These are phyloP conservation scores for Austrofundulus limnaeus DNA, from an alignment of 2,113 vertebrate genomes.

Conservation along the genomic window DNA sequence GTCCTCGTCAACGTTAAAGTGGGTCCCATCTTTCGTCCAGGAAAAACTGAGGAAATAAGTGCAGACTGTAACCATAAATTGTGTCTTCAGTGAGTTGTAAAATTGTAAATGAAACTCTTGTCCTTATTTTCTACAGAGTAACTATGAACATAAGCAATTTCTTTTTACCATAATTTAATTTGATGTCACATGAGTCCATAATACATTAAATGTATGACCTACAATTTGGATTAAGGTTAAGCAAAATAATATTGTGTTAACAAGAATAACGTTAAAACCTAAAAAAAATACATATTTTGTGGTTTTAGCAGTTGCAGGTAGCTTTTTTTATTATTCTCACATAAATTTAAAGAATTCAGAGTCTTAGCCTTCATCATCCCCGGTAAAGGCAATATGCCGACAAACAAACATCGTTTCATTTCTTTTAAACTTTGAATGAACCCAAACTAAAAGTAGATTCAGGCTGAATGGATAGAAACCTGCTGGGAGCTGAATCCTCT, in stretches of 20 bases:
- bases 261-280: no score
- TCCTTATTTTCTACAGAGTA: background rate
- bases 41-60: slow-evolving; percentile 83
- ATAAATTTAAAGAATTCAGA: background rate
- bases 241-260: background rate
- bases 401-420: background rate
- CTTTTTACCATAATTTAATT: background rate
- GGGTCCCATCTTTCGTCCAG: slow-evolving; percentile 94
- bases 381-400: background rate
- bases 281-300: no score
- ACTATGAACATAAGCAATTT: background rate
- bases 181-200: background rate
- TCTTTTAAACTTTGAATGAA: slow-evolving; percentile 11
- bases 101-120: no score
- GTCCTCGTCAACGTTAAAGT: slow-evolving; percentile 92
- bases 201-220: background rate
- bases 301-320: background rate
- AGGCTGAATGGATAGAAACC: background rate
- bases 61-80: background rate
- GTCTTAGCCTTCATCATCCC: background rate
- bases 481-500: slow-evolving; percentile 8
- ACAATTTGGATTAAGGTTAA: background rate
- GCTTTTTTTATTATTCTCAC: no score
- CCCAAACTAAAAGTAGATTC: background rate
- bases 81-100: no score